Base-by-base conservation (phyloP, 2,888 invertebrate species). In the Drosophila testacea region DNA sequence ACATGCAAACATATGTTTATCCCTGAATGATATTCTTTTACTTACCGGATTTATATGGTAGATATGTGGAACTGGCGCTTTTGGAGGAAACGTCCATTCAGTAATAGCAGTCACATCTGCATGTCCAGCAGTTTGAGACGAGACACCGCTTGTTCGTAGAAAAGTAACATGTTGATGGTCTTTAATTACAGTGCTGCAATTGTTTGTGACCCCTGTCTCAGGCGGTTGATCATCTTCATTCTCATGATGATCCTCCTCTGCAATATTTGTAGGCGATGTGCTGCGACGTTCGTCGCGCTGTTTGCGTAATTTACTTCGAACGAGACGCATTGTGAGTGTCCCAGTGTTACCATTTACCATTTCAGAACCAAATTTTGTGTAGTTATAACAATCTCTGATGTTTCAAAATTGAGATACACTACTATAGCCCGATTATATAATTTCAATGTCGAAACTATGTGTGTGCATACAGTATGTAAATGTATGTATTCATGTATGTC, bases 221-320 rank as follows among this genome's bases (percentile, higher is more conserved):
- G 22, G 4, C 27, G 48, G 56, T 13, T 30, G 34, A 48, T 63
- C 60, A 32, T 56, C 56, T 13, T 10, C 59, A 9, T 56, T 46
- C 28, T 60, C 54, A 6, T 54, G 47, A n/a, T 57, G 57, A 27
- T 73, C 62, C 28, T 52, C 55, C 9, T 36, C 46, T 22, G 34
- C 54, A 56, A 50, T 32, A 16, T 54, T 69, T 16, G 54, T 60
- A 10, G 79, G 38, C 28, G 66, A 38, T 10, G 60, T 28, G 48
- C 95, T 90, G 42, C 94, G 94, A 90, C 95, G 95, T 79, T 96
- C 96, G 93, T 97, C 96, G 88, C 96, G 95, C 94, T 97, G 9
- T 94, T 97, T 97, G 91, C 96, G 95, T 94, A 97, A 94, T 94
- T 97, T 97, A 94, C 96, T 97, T 95, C 96, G 96, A 94, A 97